phyloP scores from a whole-genome alignment of 2,888 invertebrate genomes.

The Pseudoips prasinana region DNA sequence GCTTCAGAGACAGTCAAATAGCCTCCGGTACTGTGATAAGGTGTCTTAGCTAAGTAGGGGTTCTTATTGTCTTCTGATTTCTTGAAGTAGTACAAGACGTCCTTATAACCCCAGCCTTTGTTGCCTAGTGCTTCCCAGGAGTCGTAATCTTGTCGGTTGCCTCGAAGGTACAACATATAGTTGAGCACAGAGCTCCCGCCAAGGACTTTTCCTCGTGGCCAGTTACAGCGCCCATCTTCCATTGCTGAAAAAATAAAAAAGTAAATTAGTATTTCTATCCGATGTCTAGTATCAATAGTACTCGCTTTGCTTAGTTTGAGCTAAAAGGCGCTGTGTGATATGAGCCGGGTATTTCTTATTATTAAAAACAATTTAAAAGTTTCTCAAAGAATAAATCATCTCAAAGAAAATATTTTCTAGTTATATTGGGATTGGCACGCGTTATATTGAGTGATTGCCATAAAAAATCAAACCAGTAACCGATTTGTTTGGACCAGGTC shows the following conservation, averaged over 20 bases:
- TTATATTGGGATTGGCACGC: too few species aligned
- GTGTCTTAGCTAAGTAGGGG: conserved; percentile 89
- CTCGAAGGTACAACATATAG: conserved; percentile 95
- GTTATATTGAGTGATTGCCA: too few species aligned
- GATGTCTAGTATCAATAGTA: too few species aligned
- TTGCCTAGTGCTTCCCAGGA: conserved; percentile 93
- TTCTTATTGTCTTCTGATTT: conserved; percentile 96
- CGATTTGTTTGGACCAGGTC: too few species aligned
- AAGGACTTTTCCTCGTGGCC: conserved; percentile 95
- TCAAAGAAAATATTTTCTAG: too few species aligned
- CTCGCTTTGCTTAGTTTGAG: too few species aligned
- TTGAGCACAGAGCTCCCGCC: conserved; percentile 95
- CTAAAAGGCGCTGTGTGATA: too few species aligned
- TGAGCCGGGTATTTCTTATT: too few species aligned
- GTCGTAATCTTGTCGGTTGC: conserved; percentile 95
- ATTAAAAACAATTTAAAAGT: too few species aligned
- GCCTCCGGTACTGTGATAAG: conserved; percentile 90
- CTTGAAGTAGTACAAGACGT: conserved; percentile 91
- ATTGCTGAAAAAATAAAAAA: conserved; percentile 83
- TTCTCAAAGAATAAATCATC: too few species aligned
- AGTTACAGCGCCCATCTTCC: conserved; percentile 92
- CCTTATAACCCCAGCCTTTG: conserved; percentile 92
- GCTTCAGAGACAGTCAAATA: conserved; percentile 93
- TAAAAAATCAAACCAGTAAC: too few species aligned
- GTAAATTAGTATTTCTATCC: too few species aligned